A percentile compares a stretch with the other conserved stretches of the same genome.
phyloP scores from a whole-genome alignment of 2,888 invertebrate species.

The Peribatodes rhomboidaria region DNA sequence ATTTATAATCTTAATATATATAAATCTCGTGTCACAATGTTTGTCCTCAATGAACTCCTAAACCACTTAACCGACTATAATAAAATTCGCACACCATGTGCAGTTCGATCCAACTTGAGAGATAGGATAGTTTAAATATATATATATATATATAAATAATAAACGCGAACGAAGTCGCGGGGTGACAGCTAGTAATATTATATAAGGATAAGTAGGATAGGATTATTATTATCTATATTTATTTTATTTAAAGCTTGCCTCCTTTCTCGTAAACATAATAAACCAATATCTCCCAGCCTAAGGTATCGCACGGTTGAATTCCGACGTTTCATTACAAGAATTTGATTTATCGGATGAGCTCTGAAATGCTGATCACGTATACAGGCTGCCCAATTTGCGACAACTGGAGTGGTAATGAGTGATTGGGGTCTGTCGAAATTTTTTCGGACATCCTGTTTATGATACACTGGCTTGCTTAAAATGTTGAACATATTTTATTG shows the following conservation, averaged over 20 bases:
- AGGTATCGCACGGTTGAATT: conserved; percentile 61
- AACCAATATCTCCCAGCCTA: conserved; percentile 19
- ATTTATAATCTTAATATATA: too few relatives aligned
- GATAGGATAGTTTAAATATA: too few relatives aligned
- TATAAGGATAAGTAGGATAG: too few relatives aligned
- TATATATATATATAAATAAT: too few relatives aligned
- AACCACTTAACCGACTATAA: too few relatives aligned
- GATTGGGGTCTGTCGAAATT: conserved; percentile 30
- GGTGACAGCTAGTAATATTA: too few relatives aligned
- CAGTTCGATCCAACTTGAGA: too few relatives aligned
- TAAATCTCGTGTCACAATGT: too few relatives aligned
- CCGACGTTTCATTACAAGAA: conserved; percentile 80
- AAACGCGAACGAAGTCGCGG: too few relatives aligned
- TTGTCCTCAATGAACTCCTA: too few relatives aligned
- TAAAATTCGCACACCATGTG: too few relatives aligned
- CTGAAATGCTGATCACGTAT: conserved; percentile 65
- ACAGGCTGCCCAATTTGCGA: conserved; percentile 41
- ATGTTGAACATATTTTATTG: background rate
- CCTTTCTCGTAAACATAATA: background rate
- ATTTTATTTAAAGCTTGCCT: background rate
- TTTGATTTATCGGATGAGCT: conserved; percentile 76
- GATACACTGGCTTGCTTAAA: conserved; percentile 1
- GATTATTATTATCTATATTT: too few relatives aligned
- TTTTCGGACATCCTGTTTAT: conserved; percentile 24
- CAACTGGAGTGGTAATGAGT: conserved; percentile 53